phyloP scores from a whole-genome alignment of 2,113 vertebrate species.

The Dermatemys mawii region DNA sequence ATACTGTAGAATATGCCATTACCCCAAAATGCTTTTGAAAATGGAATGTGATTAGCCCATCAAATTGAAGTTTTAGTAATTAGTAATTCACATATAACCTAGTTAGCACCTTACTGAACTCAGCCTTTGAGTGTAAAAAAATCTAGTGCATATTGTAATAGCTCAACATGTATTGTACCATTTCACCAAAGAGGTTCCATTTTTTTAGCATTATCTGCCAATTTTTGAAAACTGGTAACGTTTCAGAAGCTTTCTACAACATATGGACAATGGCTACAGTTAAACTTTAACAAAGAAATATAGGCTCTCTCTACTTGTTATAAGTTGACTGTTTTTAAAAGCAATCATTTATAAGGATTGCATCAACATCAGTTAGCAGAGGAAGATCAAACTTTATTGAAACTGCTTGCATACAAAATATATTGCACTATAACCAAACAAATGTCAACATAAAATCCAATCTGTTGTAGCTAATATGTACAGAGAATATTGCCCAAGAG shows the following conservation, averaged over 20 bases:
- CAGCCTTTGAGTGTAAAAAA: conserved; percentile 67
- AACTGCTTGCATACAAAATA: conserved; percentile 99
- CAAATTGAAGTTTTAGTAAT: conserved; percentile 74
- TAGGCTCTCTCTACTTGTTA: conserved; percentile 45
- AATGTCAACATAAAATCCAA: conserved; percentile 98
- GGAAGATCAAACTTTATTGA: conserved; percentile 99
- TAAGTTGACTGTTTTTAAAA: conserved; percentile 74
- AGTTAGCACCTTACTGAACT: conserved; percentile 82
- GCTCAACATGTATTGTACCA: conserved; percentile 66
- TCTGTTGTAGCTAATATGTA: conserved; percentile 96
- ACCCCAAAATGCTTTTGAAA: conserved; percentile 72
- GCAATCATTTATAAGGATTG: conserved; percentile 87
- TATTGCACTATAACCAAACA: conserved; percentile 99
- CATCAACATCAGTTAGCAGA: conserved; percentile 85
- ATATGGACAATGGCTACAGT: conserved; percentile 69
- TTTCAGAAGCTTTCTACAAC: conserved; percentile 62
- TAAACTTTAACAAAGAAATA: conserved; percentile 73
- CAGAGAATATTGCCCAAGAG: conserved; percentile 97
- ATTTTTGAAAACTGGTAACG: conserved; percentile 58
- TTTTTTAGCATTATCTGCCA: conserved; percentile 61
- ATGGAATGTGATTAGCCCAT: conserved; percentile 71
- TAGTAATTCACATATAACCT: conserved; percentile 79
- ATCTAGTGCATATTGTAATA: conserved; percentile 71
- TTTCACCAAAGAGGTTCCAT: conserved; percentile 40
- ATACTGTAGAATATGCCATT: conserved; percentile 75